A percentile compares a stretch with the other conserved stretches of the same genome.
Evolutionary conservation across 2,797 vertebrate species (phyloP).

Genomic region (Argyrosomus regius): DNA sequence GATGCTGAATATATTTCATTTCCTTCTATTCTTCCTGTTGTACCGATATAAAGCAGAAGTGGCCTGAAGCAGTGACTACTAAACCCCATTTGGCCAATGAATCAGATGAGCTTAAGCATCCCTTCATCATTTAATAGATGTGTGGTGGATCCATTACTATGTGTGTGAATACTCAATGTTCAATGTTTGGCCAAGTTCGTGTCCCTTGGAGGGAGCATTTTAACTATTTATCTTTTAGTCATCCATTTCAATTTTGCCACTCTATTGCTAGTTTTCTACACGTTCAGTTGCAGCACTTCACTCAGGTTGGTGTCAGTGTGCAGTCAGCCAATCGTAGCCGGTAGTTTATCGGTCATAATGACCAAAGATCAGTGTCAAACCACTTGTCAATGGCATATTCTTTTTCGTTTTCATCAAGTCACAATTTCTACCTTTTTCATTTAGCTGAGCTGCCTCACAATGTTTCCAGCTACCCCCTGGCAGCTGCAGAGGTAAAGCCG

Average conservation of each 20-base stretch:
- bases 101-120: not conserved
- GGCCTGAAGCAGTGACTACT: not conserved
- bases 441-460: too few relatives aligned
- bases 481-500: not conserved
- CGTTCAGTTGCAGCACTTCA: not conserved
- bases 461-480: not conserved
- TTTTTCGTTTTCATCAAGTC: too few relatives aligned
- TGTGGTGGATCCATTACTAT: not conserved
- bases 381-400: too few relatives aligned
- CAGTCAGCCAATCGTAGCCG: not conserved
- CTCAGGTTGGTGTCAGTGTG: not conserved
- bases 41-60: slow-evolving; percentile 19
- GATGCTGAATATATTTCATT: slow-evolving; percentile 41
- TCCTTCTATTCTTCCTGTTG: slow-evolving; percentile 30
- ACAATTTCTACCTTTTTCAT: too few relatives aligned
- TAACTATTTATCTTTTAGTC: not conserved
- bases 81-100: slow-evolving; percentile 6
- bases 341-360: not conserved
- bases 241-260: not conserved
- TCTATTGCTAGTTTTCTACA: not conserved
- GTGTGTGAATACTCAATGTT: not conserved
- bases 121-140: not conserved
- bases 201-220: not conserved
- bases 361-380: not conserved
- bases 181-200: not conserved